These are phyloP conservation scores for Acomys russatus DNA, from an alignment of 2,797 vertebrate genomes.

Conservation along the genomic window DNA sequence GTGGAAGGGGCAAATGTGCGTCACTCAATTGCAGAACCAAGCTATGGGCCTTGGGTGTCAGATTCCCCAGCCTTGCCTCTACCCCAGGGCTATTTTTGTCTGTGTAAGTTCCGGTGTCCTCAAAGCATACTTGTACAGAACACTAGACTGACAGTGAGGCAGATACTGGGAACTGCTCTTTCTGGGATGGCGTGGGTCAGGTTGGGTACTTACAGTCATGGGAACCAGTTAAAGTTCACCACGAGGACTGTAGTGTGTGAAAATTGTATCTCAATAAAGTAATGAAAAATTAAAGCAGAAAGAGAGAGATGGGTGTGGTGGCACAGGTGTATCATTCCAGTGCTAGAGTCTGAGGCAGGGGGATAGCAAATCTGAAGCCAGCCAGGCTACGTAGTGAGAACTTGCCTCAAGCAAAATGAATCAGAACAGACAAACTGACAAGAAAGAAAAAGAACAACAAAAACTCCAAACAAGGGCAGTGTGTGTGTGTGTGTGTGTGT, in stretches of 20 bases:
- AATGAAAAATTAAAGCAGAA: background rate
- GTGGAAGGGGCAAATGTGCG: background rate
- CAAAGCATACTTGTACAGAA: background rate
- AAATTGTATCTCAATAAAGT: background rate
- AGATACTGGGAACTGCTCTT: background rate
- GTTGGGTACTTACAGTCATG: conserved; percentile 22
- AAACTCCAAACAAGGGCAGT: background rate
- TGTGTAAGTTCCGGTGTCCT: conserved; percentile 51
- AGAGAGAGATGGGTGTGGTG: background rate
- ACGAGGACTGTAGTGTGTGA: background rate
- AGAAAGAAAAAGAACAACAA: background rate
- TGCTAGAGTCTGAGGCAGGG: background rate
- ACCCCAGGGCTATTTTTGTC: background rate
- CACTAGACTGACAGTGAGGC: background rate
- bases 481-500: background rate
- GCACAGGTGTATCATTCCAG: background rate
- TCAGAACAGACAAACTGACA: background rate
- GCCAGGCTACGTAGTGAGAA: background rate
- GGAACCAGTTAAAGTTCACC: background rate
- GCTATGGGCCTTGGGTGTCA: background rate
- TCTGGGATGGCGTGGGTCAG: background rate
- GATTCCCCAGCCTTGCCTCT: conserved; percentile 44
- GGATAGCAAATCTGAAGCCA: background rate
- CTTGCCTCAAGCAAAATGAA: background rate
- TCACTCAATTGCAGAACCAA: background rate